Evolutionary conservation across 2,888 invertebrate genomes (phyloP), one percentile per base, ranked within the genome.

Genomic region (Hoplodrina ambigua): DNA sequence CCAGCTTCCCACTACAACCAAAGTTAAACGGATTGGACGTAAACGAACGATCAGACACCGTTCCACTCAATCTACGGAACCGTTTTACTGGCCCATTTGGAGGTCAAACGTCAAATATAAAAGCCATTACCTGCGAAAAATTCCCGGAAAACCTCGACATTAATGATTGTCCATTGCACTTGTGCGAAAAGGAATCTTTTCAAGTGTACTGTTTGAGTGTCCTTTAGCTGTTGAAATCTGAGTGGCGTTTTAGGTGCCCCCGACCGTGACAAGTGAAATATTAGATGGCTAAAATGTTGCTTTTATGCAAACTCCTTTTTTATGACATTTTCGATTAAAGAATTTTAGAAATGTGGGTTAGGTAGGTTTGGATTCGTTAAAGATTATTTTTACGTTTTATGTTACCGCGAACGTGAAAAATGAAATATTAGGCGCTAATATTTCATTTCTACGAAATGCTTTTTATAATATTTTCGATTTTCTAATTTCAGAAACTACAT

Each of bases 81-180:
- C 85, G 57, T 78, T 80, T 79, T 76, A 69, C 55, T 46, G 64
- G 37, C 46, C 70, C 69, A 75, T 79, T 82, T 73, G 44, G 73
- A 75, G 87, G 78, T 78, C 82, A 81, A 75, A 78, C 44, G 76
- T 81, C 77, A 78, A 70, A 87, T 81, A 81, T 82, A 85, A 84
- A 86, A 86, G 82, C 80, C 75, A 80, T 83, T 86, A 82, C 84
- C 81, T 84, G 85, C 13, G 78, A 78, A 75, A n/a, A 73, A 83
- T 65, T 76, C 65, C 69, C 67, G 10, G 50, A 56, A 74, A 77
- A 73, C 62, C 68, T 67, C 65, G 80, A 74, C 84, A 69, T 76
- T 81, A 88, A 88, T 87, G 86, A 85, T 80, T 86, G 86, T 86
- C 87, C 86, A 85, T 81, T 85, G 85, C 88, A 88, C 88, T 89